A percentile compares a stretch with the other conserved stretches of the same genome.
These are phyloP conservation scores for Mellivora capensis DNA, from an alignment of 2,113 vertebrate species.

Conservation along the genomic window DNA sequence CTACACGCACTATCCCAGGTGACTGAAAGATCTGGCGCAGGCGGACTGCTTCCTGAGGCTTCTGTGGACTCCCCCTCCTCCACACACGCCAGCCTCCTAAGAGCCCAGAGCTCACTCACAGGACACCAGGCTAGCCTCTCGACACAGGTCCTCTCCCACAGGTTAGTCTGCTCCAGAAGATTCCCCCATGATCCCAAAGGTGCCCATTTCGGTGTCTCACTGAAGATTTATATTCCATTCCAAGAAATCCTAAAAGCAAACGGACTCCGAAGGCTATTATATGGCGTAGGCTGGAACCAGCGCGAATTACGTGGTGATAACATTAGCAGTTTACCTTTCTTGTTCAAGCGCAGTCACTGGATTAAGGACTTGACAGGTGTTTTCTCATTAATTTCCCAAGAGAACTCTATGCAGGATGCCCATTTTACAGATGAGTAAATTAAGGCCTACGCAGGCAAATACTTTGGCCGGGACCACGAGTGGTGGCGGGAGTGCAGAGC, in stretches of 20 bases:
- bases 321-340: background rate
- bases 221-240: background rate
- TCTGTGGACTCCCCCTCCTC: background rate
- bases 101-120: background rate
- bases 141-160: background rate
- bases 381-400: background rate
- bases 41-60: background rate
- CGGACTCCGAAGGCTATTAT: background rate
- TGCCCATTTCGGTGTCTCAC: background rate
- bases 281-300: background rate
- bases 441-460: background rate
- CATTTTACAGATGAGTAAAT: background rate
- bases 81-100: accelerated
- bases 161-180: background rate
- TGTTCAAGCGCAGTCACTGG: background rate
- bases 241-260: background rate
- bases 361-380: background rate
- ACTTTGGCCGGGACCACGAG: background rate
- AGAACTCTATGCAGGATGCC: background rate
- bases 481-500: background rate
- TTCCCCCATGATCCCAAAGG: background rate
- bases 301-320: background rate
- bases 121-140: background rate
- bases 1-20: background rate
- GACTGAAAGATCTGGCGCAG: background rate